phyloP scores from a whole-genome alignment of 2,888 invertebrate genomes.

The Pandemis corylana region DNA sequence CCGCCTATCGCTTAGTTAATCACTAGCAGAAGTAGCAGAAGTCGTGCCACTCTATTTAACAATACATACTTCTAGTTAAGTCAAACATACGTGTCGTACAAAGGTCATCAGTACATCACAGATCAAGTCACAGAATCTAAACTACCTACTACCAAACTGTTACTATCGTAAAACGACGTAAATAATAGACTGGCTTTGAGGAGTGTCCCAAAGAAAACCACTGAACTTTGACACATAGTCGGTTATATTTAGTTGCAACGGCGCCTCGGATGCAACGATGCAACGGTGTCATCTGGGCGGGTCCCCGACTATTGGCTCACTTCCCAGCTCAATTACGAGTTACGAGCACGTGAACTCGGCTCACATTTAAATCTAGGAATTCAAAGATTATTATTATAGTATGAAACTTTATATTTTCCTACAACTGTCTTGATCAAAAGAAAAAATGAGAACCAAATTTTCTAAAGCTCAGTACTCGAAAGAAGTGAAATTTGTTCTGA shows the following conservation, averaged over 20 bases:
- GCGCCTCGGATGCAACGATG: constrained; percentile 47
- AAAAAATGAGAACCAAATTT: background rate
- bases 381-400: constrained; percentile 30
- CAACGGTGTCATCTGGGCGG: constrained; percentile 49
- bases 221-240: constrained; percentile 55
- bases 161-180: constrained; percentile 35
- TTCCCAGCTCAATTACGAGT: constrained; percentile 39
- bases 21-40: too few relatives aligned
- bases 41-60: background rate
- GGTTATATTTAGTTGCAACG: constrained; percentile 49
- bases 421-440: background rate
- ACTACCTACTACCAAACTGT: constrained; percentile 23
- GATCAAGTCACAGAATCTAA: background rate
- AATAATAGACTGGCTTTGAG: constrained; percentile 33
- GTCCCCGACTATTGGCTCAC: constrained; percentile 40
- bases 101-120: background rate
- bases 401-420: background rate
- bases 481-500: too few relatives aligned
- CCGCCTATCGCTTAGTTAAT: too few relatives aligned
- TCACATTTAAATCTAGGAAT: constrained; percentile 38
- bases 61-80: background rate
- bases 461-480: too few relatives aligned
- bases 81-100: background rate
- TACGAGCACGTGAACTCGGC: constrained; percentile 33
- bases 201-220: constrained; percentile 45